These are phyloP conservation scores for Brienomyrus longianalis DNA, from an alignment of 2,113 vertebrate genomes.

Conservation along the genomic window DNA sequence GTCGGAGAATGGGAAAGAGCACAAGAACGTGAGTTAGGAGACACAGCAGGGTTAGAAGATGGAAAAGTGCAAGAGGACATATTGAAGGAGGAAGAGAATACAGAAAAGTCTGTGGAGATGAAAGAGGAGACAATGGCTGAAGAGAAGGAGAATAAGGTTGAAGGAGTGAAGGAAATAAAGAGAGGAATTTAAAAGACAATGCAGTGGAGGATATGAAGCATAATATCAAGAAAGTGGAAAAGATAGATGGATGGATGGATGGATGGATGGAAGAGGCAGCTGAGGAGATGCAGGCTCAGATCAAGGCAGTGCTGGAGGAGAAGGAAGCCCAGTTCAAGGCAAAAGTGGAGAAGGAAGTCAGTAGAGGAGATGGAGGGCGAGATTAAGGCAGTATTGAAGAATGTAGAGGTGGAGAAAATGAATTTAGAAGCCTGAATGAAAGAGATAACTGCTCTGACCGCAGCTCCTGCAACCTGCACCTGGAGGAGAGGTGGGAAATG, in stretches of 20 bases:
- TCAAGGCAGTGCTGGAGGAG: neutral
- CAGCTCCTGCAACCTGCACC: neutral
- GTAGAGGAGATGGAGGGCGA: neutral
- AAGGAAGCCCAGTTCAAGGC: neutral
- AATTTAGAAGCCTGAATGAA: neutral
- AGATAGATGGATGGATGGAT: neutral
- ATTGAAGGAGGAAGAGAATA: no score
- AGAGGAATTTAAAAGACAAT: neutral
- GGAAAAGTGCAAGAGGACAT: no score
- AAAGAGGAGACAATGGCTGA: no score
- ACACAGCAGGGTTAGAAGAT: no score
- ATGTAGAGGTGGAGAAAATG: neutral
- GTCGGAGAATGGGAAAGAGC: neutral
- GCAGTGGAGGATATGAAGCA: neutral
- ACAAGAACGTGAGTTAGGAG: no score
- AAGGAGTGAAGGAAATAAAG: neutral
- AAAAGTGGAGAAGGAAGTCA: neutral
- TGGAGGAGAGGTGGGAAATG: neutral
- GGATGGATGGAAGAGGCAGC: neutral
- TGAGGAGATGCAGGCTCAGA: neutral
- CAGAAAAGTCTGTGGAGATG: no score
- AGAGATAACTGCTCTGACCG: neutral
- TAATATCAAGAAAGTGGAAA: neutral
- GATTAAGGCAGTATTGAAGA: neutral
- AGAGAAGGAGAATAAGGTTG: neutral